These are phyloP conservation scores for Balaeniceps rex DNA, from an alignment of 2,113 vertebrate species.

Conservation along the genomic window DNA sequence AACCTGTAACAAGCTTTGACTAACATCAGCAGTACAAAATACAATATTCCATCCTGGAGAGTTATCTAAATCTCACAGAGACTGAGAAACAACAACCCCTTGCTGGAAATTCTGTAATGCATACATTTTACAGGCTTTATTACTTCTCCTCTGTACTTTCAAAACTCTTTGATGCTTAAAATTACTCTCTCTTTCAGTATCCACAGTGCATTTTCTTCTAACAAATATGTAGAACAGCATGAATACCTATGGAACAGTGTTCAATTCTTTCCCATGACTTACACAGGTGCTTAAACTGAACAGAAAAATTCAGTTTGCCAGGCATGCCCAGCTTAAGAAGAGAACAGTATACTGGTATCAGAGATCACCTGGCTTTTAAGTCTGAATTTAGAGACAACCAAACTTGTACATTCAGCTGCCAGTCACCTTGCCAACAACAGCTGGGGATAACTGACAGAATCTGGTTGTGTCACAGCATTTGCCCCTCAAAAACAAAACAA, in stretches of 20 bases:
- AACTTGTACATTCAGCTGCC: background rate
- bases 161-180: background rate
- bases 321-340: background rate
- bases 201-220: background rate
- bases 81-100: background rate
- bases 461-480: background rate
- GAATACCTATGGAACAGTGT: accelerated
- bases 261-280: background rate
- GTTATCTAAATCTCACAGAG: background rate
- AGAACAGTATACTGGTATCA: background rate
- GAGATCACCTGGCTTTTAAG: background rate
- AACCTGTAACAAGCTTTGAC: background rate
- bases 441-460: background rate
- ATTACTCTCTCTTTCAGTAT: background rate
- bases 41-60: background rate
- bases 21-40: background rate
- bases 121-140: background rate
- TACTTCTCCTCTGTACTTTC: background rate
- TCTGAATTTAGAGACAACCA: background rate
- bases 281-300: background rate
- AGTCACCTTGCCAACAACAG: background rate
- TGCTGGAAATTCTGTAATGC: background rate
- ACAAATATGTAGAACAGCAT: background rate
- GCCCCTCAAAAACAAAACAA: too few species aligned
- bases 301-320: background rate